A percentile compares a stretch with the other conserved stretches of the same genome.
These are phyloP conservation scores for Craseonycteris thonglongyai DNA, from an alignment of 2,113 vertebrate species.

Conservation along the genomic window DNA sequence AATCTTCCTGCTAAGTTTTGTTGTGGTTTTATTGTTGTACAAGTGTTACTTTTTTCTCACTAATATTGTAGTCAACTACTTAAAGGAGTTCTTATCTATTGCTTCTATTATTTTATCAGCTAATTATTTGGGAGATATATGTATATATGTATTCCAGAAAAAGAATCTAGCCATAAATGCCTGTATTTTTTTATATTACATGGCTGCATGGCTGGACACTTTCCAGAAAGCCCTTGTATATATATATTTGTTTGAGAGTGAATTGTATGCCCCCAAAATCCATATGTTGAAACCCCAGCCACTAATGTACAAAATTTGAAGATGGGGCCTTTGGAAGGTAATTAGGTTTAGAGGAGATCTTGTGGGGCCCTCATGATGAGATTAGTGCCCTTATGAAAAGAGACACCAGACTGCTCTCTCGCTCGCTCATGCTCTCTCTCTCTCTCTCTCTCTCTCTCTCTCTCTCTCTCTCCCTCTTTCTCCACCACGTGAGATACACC, in stretches of 20 bases:
- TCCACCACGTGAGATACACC: neutral
- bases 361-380: neutral
- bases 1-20: neutral
- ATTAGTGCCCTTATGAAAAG: neutral
- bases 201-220: too few species aligned
- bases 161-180: too few species aligned
- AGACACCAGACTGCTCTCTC: neutral
- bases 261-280: neutral
- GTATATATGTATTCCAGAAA: too few species aligned
- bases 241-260: neutral
- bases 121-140: neutral
- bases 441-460: neutral
- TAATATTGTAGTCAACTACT: neutral
- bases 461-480: neutral
- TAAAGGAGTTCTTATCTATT: neutral
- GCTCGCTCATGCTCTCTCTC: too few species aligned
- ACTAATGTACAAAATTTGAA: neutral
- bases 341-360: neutral
- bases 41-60: neutral
- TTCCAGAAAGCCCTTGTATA: too few species aligned
- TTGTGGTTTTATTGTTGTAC: neutral
- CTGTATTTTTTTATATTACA: too few species aligned
- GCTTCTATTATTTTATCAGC: neutral
- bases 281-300: neutral
- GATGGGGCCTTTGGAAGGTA: neutral